Evolutionary conservation across 1,140 invertebrate genomes (phyloP).

Genomic region (Drosophila nigrodunni): DNA sequence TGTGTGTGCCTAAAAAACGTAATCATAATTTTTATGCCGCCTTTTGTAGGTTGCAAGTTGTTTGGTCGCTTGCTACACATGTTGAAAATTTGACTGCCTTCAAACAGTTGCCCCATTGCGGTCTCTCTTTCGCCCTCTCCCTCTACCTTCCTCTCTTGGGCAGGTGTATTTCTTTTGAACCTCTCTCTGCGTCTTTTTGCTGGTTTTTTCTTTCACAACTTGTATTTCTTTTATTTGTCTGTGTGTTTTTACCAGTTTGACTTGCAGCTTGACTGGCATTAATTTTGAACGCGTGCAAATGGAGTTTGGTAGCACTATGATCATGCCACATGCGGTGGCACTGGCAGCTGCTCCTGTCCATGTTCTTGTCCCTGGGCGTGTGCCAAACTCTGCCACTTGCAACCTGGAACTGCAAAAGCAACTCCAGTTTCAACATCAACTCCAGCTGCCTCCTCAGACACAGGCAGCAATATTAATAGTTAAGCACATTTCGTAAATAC

Average conservation of each 20-base stretch:
- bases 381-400: constrained; percentile 24
- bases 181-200: constrained; percentile 54
- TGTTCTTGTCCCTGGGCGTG: constrained; percentile 37
- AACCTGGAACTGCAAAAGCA: not conserved
- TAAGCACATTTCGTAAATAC: constrained; percentile 16
- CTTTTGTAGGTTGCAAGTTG: constrained; percentile 48
- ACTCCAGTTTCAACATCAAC: constrained; percentile 2
- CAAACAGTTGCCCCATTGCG: constrained; percentile 36
- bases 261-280: constrained; percentile 72
- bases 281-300: constrained; percentile 69
- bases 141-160: constrained; percentile 6
- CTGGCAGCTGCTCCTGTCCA: constrained; percentile 57
- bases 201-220: constrained; percentile 50
- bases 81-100: constrained; percentile 56
- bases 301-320: constrained; percentile 11
- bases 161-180: constrained; percentile 74
- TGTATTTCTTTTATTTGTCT: constrained; percentile 20
- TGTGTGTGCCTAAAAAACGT: constrained; percentile 10
- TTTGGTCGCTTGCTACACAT: constrained; percentile 51
- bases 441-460: constrained; percentile 6
- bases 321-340: constrained; percentile 34
- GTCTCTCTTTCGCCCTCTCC: not conserved
- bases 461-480: not conserved
- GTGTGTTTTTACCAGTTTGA: constrained; percentile 10
- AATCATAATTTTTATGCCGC: constrained; percentile 55